These are phyloP conservation scores for Catajapyx aquilonaris DNA, from an alignment of 1,140 invertebrate genomes.

Conservation along the genomic window DNA sequence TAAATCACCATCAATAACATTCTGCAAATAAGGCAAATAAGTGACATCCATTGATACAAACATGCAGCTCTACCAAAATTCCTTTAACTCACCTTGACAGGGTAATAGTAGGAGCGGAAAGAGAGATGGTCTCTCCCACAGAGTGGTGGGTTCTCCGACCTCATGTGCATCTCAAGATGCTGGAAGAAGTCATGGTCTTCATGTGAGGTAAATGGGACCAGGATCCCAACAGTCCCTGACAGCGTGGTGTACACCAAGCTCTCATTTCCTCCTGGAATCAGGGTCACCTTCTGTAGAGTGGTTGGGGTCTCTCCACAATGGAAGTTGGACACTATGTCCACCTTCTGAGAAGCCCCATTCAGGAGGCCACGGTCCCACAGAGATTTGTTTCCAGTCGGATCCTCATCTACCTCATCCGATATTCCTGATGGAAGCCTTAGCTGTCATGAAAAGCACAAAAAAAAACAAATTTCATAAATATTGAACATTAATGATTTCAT, in stretches of 20 bases:
- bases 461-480: no score
- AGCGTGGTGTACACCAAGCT: conserved; percentile 89
- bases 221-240: conserved; percentile 83
- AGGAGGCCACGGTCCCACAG: conserved; percentile 92
- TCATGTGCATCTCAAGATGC: conserved; percentile 99
- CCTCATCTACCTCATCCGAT: conserved; percentile 95
- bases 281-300: conserved; percentile 74
- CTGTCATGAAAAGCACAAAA: no score
- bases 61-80: no score
- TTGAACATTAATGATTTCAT: no score
- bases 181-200: conserved; percentile 99
- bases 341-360: conserved; percentile 94
- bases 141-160: conserved; percentile 84
- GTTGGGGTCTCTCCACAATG: conserved; percentile 90
- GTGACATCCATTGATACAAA: neutral
- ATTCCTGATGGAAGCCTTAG: conserved; percentile 73
- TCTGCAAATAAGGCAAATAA: conserved; percentile 31
- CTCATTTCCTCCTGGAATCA: conserved; percentile 93
- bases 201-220: conserved; percentile 93
- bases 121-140: conserved; percentile 95
- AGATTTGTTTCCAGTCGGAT: conserved; percentile 94
- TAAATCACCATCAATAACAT: conserved; percentile 95
- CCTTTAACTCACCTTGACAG: conserved; percentile 55
- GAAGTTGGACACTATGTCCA: conserved; percentile 76
- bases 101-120: conserved; percentile 93